These are phyloP conservation scores for Aleiodes testaceus DNA, from an alignment of 2,888 invertebrate species.

Conservation along the genomic window DNA sequence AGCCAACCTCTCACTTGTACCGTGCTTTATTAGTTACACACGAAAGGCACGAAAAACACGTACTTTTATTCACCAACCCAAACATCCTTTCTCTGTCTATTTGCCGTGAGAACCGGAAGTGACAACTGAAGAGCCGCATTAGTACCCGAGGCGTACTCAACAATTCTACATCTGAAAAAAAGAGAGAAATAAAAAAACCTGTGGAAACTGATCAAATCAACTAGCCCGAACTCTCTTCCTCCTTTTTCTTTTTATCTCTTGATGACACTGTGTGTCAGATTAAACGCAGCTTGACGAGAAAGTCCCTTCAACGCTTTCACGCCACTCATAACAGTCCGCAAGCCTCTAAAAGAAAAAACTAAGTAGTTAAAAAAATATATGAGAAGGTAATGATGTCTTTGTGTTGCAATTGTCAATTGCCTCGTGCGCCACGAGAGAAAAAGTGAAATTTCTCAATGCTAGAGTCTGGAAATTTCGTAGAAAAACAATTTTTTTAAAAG, in stretches of 20 bases:
- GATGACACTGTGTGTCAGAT: constrained; percentile 23
- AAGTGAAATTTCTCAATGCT: background rate
- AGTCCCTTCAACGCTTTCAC: constrained; percentile 17
- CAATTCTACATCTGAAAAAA: constrained; percentile 36
- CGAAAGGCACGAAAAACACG: constrained; percentile 20
- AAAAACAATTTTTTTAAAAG: background rate
- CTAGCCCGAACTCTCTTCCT: constrained; percentile 3
- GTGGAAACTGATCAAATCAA: constrained; percentile 32
- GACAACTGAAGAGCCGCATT: constrained; percentile 42
- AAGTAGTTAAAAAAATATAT: background rate
- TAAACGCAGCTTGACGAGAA: constrained; percentile 18
- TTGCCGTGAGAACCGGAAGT: constrained; percentile 56
- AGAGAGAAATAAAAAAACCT: constrained; percentile 2
- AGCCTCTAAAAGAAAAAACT: background rate
- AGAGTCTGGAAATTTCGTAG: no score
- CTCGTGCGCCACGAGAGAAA: background rate
- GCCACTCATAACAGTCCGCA: constrained; percentile 17
- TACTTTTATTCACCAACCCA: background rate
- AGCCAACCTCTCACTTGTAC: constrained; percentile 30
- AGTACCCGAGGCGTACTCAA: constrained; percentile 47
- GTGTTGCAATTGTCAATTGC: constrained; percentile 14
- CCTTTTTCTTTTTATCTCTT: constrained; percentile 7
- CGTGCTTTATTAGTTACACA: constrained; percentile 34
- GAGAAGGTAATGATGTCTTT: constrained; percentile 6
- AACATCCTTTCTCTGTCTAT: constrained; percentile 8